phyloP scores from a whole-genome alignment of 2,113 vertebrate genomes.

The Agapornis roseicollis region DNA sequence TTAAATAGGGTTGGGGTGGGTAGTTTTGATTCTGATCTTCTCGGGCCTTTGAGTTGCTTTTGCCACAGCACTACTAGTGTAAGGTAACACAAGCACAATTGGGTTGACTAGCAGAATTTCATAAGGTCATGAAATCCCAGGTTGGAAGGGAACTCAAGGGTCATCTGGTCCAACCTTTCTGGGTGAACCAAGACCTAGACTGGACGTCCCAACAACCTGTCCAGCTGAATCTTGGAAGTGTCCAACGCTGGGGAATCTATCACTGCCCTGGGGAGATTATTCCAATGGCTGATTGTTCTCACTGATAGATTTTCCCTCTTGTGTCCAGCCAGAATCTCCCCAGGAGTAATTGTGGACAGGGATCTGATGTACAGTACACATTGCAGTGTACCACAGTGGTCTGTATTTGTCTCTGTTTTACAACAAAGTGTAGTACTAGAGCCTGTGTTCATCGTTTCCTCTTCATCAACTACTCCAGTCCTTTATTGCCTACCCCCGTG shows the following conservation, averaged over 20 bases:
- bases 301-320: background rate
- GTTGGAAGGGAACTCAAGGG: background rate
- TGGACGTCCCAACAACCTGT: background rate
- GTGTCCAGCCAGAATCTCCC: background rate
- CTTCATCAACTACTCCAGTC: background rate
- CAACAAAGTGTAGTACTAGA: background rate
- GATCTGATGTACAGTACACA: background rate
- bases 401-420: background rate
- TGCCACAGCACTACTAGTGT: background rate
- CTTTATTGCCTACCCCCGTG: background rate
- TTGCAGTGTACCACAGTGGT: background rate
- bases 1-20: background rate
- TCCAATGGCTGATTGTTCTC: background rate
- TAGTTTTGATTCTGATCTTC: background rate
- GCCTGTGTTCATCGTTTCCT: background rate
- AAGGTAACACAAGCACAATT: no score
- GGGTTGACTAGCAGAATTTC: background rate
- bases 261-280: background rate
- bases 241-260: background rate
- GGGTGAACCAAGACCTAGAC: background rate
- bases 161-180: background rate
- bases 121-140: background rate
- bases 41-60: background rate
- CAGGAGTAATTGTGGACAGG: background rate
- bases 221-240: background rate